Evolutionary conservation across 2,797 vertebrate species (phyloP), one percentile per base, ranked within the genome.

Genomic region (Prionace glauca): DNA sequence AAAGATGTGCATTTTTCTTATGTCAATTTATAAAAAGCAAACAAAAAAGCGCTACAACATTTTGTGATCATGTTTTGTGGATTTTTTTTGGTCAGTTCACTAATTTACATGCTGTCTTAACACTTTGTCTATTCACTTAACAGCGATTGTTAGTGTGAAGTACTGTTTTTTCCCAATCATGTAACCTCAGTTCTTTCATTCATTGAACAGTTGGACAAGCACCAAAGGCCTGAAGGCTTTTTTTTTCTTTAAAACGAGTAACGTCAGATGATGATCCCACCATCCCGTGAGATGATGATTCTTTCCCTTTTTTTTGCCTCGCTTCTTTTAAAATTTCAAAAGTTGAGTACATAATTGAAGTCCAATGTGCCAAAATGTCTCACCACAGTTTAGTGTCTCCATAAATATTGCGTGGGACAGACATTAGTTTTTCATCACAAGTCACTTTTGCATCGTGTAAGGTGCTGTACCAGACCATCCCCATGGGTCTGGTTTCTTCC

Each of bases 341-440:
- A 91, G 36, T 72, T 74, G 71, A 95, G 60, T 60, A 67, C 60
- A 88, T 45, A 41, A 95, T 62, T 45, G 36, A 86, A 50, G 87
- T 86, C 67, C 50, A 62, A 26, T 36, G 56, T 69, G 41, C 22
- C 14, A 2, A 65, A 65, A 20, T 24, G 24, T 96, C 98, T 99
- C 98, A 99, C 98, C 98, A 98, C 96, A 99, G 98, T 97, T 99
- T 99, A 96, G 98, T 98, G 96, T 98, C 99, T 96, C 99, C 99
- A 12, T 99, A 99, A 92, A 97, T 99, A 97, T 99, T 99, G 94
- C 99, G 98, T 97, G 98, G 98, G 96, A 99, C 98, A 95, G 99
- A 98, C 96, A 99, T 98, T 97, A 99, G 98, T 97, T 99, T 99
- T 97, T 99, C 99, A 97, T 98, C 98, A 7, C 99, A 99, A 8